Base-by-base conservation (phyloP, 2,888 invertebrate genomes). In the Eurytoma adleriae region DNA sequence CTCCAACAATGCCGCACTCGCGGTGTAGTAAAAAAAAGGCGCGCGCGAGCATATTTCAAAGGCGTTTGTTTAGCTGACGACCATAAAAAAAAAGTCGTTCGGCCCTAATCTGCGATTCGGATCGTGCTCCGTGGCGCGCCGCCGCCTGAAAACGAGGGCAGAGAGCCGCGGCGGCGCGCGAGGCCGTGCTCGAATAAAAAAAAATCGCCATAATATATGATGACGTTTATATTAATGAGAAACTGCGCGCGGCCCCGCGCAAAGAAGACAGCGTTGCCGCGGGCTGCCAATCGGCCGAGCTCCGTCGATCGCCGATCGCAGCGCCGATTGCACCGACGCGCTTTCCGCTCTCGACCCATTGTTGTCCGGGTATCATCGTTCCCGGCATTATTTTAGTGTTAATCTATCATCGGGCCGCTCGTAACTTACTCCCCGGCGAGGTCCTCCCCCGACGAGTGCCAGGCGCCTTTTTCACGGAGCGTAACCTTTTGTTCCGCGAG, bases 181-280 rank as follows among this genome's bases (percentile, higher is more conserved):
- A 62, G 40, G 40, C 40, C 40, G 40, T 10, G 40, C 40, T 7
- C 40, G 69, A 57, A 27, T 20, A 16, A 48, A 40, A 80, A 74
- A 74, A 78, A 75, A 73, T 79, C 24, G 61, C 40, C 62, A 81
- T 85, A 86, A 86, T 85, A 86, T 85, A 86, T 84, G 86, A 84
- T 82, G 85, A 87, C 85, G 83, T 86, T 87, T 86, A 85, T 85
- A 86, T 87, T 86, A 86, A 86, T 86, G 85, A 86, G 85, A 86
- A 87, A 85, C 75, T 2, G 81, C 76, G 68, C 79, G 81, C 78
- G 84, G 70, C 59, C 40, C 57, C 57, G 10, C 57, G 10, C 54
- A 67, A 62, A 81, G 78, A 79, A 81, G 84, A 86, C 83, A 78
- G 84, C 77, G n/a, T 83, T 73, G 83, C 79, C 81, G 79, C 66